Evolutionary conservation across 2,113 vertebrate genomes (phyloP).

Genomic region (Entelurus aequoreus): DNA sequence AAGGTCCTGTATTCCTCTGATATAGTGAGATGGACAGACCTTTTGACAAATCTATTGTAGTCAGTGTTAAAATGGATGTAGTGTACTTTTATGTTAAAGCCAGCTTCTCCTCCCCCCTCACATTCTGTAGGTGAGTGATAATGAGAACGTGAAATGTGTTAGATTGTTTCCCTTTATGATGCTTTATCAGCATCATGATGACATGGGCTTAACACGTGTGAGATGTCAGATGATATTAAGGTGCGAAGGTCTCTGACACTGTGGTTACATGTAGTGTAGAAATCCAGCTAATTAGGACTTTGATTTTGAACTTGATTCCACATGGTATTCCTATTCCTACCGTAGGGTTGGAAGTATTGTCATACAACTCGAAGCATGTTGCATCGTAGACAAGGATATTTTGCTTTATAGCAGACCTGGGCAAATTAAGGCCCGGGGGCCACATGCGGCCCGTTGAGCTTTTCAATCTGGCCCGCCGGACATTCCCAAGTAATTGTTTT

Average conservation of each 20-base stretch:
- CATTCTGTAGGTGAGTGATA: constrained; percentile 27
- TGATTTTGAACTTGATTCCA: constrained; percentile 40
- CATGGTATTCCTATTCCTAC: constrained; percentile 26
- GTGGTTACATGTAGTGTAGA: constrained; percentile 40
- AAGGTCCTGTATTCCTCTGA: constrained; percentile 68
- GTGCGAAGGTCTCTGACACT: constrained; percentile 46
- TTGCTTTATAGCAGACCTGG: too few species aligned
- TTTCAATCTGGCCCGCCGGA: too few species aligned
- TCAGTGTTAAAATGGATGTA: constrained; percentile 23
- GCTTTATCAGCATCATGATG: constrained; percentile 43
- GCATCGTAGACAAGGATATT: background rate
- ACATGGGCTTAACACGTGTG: constrained; percentile 38
- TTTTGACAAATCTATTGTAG: constrained; percentile 14
- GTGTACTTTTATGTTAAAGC: constrained; percentile 5
- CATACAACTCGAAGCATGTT: constrained; percentile 28
- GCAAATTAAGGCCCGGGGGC: too few species aligned
- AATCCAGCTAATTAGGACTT: constrained; percentile 57
- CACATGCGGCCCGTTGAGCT: too few species aligned
- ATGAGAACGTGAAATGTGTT: constrained; percentile 10
- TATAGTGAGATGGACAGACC: constrained; percentile 26
- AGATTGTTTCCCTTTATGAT: constrained; percentile 20
- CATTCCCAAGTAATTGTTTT: too few species aligned
- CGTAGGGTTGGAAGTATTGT: constrained; percentile 13
- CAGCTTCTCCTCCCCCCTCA: constrained; percentile 6
- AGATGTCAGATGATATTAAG: constrained; percentile 43